Conservation (phyloP, 2,888 invertebrate genomes). For the Anaspis maculata region DNA sequence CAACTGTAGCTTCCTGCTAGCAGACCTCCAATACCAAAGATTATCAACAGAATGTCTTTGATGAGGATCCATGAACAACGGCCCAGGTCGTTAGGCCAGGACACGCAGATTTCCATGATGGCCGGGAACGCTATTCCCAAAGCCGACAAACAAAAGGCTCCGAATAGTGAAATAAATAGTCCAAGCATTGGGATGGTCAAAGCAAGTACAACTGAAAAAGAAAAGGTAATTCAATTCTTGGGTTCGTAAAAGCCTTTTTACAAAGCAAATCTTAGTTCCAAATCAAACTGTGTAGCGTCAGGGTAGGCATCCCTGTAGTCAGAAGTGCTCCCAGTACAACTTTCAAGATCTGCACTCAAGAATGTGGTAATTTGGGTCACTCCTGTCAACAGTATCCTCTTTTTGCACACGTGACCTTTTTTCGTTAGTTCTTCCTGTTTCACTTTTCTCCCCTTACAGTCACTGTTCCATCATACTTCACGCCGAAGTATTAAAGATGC, state of each 20-base stretch:
- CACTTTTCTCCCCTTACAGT: too few species aligned
- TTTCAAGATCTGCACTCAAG: too few species aligned
- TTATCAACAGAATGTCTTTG: constrained; percentile 45
- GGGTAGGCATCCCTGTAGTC: too few species aligned
- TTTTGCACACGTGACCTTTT: too few species aligned
- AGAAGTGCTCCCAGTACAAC: too few species aligned
- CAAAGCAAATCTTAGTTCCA: constrained; percentile 1
- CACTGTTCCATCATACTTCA: too few species aligned
- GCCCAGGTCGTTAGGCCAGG: constrained; percentile 55
- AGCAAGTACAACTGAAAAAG: constrained; percentile 59
- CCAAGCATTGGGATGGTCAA: constrained; percentile 62
- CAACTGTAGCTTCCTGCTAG: constrained; percentile 52
- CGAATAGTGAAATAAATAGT: constrained; percentile 68
- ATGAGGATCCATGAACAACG: constrained; percentile 40
- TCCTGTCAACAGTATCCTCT: too few species aligned
- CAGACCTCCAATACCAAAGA: constrained; percentile 47
- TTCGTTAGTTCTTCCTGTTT: too few species aligned
- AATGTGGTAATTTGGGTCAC: too few species aligned
- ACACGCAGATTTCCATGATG: constrained; percentile 63
- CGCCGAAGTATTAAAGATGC: too few species aligned
- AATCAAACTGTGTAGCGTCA: constrained; percentile 1
- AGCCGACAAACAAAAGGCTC: constrained; percentile 64
- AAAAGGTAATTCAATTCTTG: constrained; percentile 1
- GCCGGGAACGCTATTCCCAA: constrained; percentile 69
- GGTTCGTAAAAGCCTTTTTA: neutral